These are phyloP conservation scores for Sepioteuthis lessoniana DNA, from an alignment of 2,888 invertebrate species.

Conservation along the genomic window DNA sequence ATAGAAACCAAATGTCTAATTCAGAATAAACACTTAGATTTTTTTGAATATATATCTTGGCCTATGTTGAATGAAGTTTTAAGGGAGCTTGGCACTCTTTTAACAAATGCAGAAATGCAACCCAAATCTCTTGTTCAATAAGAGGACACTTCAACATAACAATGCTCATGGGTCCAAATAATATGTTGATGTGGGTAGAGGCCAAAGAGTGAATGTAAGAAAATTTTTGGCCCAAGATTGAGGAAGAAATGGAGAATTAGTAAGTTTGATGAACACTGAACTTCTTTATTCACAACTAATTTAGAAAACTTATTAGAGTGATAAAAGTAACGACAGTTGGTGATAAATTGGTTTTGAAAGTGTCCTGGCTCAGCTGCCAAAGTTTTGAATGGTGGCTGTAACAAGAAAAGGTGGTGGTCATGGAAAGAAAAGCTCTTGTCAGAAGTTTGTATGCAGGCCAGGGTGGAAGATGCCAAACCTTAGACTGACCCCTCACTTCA, in stretches of 20 bases:
- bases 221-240: background rate
- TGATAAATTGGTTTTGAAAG: slow-evolving; percentile 23
- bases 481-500: background rate
- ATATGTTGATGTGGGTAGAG: background rate
- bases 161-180: background rate
- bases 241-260: background rate
- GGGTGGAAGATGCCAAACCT: background rate
- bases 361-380: background rate
- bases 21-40: no score
- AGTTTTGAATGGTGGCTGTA: background rate
- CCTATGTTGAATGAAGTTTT: no score
- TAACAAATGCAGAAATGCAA: no score
- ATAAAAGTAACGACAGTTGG: slow-evolving; percentile 33
- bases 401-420: background rate
- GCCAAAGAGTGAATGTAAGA: background rate
- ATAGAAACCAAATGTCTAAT: no score
- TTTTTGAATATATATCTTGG: no score
- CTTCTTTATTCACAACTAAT: slow-evolving; percentile 23
- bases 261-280: background rate
- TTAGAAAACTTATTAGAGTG: slow-evolving; percentile 33
- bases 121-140: no score
- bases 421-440: background rate
- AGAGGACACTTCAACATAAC: no score
- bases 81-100: no score
- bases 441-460: slow-evolving; percentile 13